Evolutionary conservation across 2,113 vertebrate genomes (phyloP).

Genomic region (Procavia capensis): DNA sequence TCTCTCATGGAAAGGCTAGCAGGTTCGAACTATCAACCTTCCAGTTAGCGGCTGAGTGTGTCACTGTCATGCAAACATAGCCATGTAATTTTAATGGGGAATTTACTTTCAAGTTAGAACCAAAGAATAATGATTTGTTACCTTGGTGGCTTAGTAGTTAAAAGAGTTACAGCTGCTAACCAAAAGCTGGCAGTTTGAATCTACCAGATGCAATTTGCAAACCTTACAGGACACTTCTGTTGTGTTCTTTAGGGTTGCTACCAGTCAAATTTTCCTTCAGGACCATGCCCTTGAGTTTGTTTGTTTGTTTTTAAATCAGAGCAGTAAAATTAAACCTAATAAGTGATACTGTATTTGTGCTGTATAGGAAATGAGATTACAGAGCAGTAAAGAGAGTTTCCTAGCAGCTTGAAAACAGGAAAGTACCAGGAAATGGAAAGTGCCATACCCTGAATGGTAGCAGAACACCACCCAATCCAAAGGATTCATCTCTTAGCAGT

Average conservation of each 20-base stretch:
- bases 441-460: not conserved
- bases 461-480: not conserved
- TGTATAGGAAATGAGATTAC: not conserved
- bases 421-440: conserved; percentile 2
- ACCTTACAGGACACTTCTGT: no score
- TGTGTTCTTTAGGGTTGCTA: no score
- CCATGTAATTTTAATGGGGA: not conserved
- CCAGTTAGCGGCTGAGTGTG: no score
- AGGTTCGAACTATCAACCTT: no score
- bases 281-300: no score
- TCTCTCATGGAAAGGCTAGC: no score
- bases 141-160: no score
- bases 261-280: no score
- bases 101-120: not conserved
- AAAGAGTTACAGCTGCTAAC: no score
- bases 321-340: not conserved
- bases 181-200: no score
- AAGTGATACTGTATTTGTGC: not conserved
- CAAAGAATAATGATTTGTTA: not conserved
- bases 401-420: not conserved
- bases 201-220: no score
- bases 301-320: no score
- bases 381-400: not conserved
- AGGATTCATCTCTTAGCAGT: not conserved
- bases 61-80: not conserved